Conservation (phyloP, 2,888 invertebrate genomes). For the Aricia artaxerxes region DNA sequence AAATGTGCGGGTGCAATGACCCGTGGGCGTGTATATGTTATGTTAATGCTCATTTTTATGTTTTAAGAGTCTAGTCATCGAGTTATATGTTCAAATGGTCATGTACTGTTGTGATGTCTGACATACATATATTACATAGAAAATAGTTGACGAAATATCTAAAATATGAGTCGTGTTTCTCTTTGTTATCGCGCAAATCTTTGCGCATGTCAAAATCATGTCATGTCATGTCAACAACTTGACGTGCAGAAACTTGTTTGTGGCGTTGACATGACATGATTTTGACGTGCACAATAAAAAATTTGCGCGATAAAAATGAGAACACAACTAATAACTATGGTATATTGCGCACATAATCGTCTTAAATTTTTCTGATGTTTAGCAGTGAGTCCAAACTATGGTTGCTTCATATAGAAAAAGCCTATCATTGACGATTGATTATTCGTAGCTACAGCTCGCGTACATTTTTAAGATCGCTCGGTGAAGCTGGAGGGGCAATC, state of each 20-base stretch:
- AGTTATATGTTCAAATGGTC: constrained; percentile 61
- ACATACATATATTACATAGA: constrained; percentile 19
- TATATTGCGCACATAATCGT: constrained; percentile 22
- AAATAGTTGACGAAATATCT: neutral
- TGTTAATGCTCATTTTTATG: constrained; percentile 78
- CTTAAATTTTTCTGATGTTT: constrained; percentile 28
- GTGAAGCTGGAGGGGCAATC: neutral
- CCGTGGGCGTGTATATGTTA: constrained; percentile 57
- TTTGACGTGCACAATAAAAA: too few species aligned
- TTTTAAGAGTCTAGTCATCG: constrained; percentile 79
- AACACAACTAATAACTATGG: too few species aligned
- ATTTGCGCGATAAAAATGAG: too few species aligned
- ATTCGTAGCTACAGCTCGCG: neutral
- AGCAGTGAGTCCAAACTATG: neutral
- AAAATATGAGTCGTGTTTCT: too few species aligned
- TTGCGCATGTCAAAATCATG: too few species aligned
- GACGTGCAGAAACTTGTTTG: too few species aligned
- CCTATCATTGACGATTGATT: neutral
- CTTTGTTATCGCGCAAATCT: too few species aligned
- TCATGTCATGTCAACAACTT: too few species aligned
- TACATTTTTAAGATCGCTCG: neutral
- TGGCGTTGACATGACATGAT: too few species aligned
- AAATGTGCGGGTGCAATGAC: constrained; percentile 51
- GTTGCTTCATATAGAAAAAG: constrained; percentile 41
- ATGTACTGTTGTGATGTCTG: constrained; percentile 25